Base-by-base conservation (phyloP, 2,888 invertebrate genomes). In the Pterostichus madidus region DNA sequence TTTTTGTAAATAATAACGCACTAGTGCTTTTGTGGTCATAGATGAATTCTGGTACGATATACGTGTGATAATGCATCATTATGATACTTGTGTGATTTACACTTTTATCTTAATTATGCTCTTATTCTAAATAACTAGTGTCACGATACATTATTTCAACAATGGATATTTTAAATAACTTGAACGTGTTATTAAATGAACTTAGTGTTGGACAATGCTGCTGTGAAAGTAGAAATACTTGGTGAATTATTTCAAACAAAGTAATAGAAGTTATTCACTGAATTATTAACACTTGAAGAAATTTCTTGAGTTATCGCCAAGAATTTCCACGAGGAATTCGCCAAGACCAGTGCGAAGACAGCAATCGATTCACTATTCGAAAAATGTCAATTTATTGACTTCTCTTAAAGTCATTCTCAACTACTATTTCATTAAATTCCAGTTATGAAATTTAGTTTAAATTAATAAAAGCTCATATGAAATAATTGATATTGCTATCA, bases 281-380 rank as follows among this genome's bases (percentile, higher is more conserved):
- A 56, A 56, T 17, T 56, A 56, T 56, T 56, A 56, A 56, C 56
- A 56, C 56, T 56, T 56, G 17, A 24, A 17, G 1, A 13, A 56
- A 56, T 56, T 56, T 56, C 56, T 24, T 56, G 24, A 56, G 24
- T 56, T 56, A 49, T 56, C 8, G 56, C 56, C 56, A 56, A 56
- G 56, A 56, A 56, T 56, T 56, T 56, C 13, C 56, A 17, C 2
- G 10, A 56, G 24, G 56, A 56, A 56, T 56, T 56, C 24, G 5
- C 3, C n/a, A 56, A 17, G 56, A 24, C 56, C 56, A 49, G 49
- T 49, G 49, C 10, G 49, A 13, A 5, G 6, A 56, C 15, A 17
- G 5, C 5, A 17, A 56, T 56, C 56, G 56, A 56, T 56, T 13
- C 24, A 17, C 17, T 56, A 56, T 56, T 56, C 6, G 56, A 56